Evolutionary conservation across 1,140 invertebrate genomes (phyloP).

Genomic region (Drosophila saltans): DNA sequence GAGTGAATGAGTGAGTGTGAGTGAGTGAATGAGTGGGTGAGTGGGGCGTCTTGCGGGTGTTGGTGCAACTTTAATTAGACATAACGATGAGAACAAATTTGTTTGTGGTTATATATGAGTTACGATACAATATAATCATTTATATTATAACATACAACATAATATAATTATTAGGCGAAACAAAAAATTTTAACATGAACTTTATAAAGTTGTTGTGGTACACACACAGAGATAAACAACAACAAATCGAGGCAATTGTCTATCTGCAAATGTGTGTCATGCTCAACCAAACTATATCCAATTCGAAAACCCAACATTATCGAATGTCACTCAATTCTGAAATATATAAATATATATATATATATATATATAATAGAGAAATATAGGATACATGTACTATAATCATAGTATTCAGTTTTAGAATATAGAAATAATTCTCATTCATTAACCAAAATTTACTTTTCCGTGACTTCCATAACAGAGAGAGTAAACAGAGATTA

Average conservation of each 20-base stretch:
- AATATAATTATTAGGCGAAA: constrained; percentile 10
- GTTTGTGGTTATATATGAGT: constrained; percentile 23
- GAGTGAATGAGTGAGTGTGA: not conserved
- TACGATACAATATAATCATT: constrained; percentile 33
- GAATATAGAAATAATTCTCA: too few species aligned
- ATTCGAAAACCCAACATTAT: not conserved
- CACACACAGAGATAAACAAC: not conserved
- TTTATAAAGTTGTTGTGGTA: not conserved
- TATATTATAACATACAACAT: constrained; percentile 7
- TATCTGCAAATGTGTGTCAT: not conserved
- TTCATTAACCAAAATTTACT: too few species aligned
- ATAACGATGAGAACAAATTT: constrained; percentile 59
- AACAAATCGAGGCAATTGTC: constrained; percentile 1
- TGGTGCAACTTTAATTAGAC: constrained; percentile 46
- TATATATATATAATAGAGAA: too few species aligned
- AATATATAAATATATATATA: too few species aligned
- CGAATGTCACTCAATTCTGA: too few species aligned
- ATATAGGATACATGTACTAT: too few species aligned
- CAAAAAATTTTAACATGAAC: not conserved
- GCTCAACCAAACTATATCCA: not conserved
- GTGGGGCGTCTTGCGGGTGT: constrained; percentile 3
- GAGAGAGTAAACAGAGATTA: too few species aligned
- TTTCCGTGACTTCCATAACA: too few species aligned
- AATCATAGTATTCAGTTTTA: too few species aligned
- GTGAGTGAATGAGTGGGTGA: not conserved